Evolutionary conservation across 2,113 vertebrate genomes (phyloP), one percentile per base, ranked within the genome.

Genomic region (Amblyornis subalaris): DNA sequence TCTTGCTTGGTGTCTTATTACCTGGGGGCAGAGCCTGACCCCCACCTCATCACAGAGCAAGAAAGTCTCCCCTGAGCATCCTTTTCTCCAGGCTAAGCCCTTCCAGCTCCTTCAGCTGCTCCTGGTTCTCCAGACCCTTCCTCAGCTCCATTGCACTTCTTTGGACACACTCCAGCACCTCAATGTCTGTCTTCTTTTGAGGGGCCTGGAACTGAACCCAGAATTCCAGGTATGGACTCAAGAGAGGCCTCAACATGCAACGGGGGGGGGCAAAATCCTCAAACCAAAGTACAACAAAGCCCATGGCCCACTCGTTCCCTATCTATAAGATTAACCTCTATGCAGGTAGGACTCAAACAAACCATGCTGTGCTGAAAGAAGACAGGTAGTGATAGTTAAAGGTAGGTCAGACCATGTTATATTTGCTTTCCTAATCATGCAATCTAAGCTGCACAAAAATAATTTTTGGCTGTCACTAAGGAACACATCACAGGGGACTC

Each of bases 301-400:
- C 26, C 18, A 5, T 10, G 14, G 19, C 3, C 3, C 18, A 9
- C 2, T 14, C 16, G 2, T 2, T 57, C 14, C 8, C 7, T 16
- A 0, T 18, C n/a, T 25, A 6, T 21, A 33, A 1, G 1, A 5
- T 60, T 58, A 48, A 3, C 18, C 13, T 35, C 8, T 11, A 5
- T 51, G 12, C 20, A 45, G 35, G 7, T 7, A 70, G 22, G 31
- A 16, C 10, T 67, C 31, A 60, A 45, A 47, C 2, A 31, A 55
- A 44, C 6, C 7, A 3, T 2, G 0, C 21, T 42, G 18, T 26
- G 31, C 22, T 69, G 31, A 64, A 58, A 50, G n/a, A 66, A 87
- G 7, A 4, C 35, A 45, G 6, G 2, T 8, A 38, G 19, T 26
- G 25, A 14, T 53, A 25, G 14, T 7, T 58, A 62, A 33, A 8